Evolutionary conservation across 2,797 vertebrate species (phyloP).

Genomic region (Chloroceryle amazona): DNA sequence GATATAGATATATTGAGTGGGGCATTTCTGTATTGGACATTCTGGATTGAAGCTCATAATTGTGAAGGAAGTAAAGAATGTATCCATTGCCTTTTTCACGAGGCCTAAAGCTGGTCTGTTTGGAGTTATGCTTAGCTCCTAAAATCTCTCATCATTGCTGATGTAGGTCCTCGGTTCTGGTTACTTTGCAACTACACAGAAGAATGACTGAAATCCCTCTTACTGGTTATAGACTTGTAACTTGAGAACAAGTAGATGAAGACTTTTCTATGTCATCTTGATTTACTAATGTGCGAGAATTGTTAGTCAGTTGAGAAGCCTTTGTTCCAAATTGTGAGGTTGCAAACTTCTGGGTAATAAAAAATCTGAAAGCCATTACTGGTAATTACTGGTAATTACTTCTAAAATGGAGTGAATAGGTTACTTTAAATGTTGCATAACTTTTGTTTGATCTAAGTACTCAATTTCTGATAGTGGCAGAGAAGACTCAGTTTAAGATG

Average conservation of each 20-base stretch:
- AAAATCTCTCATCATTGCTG: not conserved
- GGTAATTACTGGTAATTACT: not conserved
- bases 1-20: not conserved
- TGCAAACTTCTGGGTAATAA: not conserved
- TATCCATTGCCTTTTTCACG: not conserved
- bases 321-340: not conserved
- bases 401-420: not conserved
- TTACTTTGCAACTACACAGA: not conserved
- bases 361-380: not conserved
- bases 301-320: not conserved
- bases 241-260: not conserved
- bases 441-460: not conserved
- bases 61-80: not conserved
- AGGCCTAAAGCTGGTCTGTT: not conserved
- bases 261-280: not conserved
- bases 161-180: not conserved
- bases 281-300: not conserved
- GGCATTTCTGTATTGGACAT: not conserved
- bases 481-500: not conserved
- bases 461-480: not conserved
- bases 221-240: not conserved
- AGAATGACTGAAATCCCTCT: not conserved
- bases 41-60: not conserved
- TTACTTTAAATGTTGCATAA: not conserved
- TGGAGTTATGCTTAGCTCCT: not conserved